Evolutionary conservation across 2,888 invertebrate species (phyloP).

Genomic region (Phyto melanocephala): DNA sequence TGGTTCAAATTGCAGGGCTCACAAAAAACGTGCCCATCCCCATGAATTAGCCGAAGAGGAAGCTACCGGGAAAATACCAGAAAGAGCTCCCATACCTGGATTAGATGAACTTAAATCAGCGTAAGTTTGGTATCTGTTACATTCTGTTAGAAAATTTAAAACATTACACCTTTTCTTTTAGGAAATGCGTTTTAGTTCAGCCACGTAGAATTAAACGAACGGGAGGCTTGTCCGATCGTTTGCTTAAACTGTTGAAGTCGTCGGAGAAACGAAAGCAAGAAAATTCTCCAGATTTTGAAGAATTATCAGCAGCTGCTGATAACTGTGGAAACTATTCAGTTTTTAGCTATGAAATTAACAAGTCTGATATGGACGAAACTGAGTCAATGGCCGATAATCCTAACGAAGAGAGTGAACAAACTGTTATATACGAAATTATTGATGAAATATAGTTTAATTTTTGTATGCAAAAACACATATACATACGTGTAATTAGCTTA

Average conservation of each 20-base stretch:
- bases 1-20: conserved; percentile 78
- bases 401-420: conserved; percentile 63
- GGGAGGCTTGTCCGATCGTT: conserved; percentile 41
- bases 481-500: background rate
- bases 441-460: conserved; percentile 60
- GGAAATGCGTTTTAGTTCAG: conserved; percentile 55
- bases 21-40: conserved; percentile 78
- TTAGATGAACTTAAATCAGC: conserved; percentile 75
- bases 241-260: conserved; percentile 49
- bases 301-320: background rate
- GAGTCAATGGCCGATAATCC: conserved; percentile 26
- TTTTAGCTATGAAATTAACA: conserved; percentile 38
- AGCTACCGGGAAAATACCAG: conserved; percentile 72
- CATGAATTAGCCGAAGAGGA: conserved; percentile 77
- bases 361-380: conserved; percentile 27
- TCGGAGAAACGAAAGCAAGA: conserved; percentile 50
- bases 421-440: conserved; percentile 67
- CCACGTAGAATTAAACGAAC: conserved; percentile 57
- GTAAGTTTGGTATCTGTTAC: conserved; percentile 67
- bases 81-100: conserved; percentile 74
- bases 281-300: conserved; percentile 11
- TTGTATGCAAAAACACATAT: background rate
- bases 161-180: conserved; percentile 1
- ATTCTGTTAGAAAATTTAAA: background rate
- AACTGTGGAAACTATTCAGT: conserved; percentile 30